These are phyloP conservation scores for Corythornis madagascariensis DNA, from an alignment of 2,113 vertebrate species.

Conservation along the genomic window DNA sequence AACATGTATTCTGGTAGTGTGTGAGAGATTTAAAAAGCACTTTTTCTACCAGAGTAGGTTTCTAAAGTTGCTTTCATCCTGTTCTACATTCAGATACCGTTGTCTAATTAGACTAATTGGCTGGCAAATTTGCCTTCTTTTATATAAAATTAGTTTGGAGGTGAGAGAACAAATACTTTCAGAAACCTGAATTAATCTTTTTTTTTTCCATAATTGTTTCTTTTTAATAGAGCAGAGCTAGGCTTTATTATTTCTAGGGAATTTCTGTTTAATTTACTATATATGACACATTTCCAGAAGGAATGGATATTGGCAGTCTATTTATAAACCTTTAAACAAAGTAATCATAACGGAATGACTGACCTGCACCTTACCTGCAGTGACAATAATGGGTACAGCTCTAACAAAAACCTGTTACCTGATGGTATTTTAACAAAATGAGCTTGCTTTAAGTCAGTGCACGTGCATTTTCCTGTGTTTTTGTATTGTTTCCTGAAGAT, in stretches of 20 bases:
- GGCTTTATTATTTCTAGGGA: slow-evolving; percentile 25
- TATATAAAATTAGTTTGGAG: slow-evolving; percentile 24
- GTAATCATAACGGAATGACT: not conserved
- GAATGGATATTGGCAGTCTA: not conserved
- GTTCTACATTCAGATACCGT: slow-evolving; percentile 3
- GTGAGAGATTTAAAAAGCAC: slow-evolving; percentile 26
- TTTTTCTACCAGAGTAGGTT: slow-evolving; percentile 14
- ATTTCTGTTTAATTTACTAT: not conserved
- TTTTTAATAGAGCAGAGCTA: not conserved
- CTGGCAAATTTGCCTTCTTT: slow-evolving; percentile 25
- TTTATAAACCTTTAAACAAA: slow-evolving; percentile 24
- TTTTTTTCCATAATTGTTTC: slow-evolving; percentile 8
- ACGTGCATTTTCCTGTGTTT: slow-evolving; percentile 29
- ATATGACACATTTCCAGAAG: not conserved
- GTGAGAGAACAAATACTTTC: not conserved
- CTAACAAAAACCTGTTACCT: not conserved
- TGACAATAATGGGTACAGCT: not conserved
- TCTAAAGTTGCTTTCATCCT: slow-evolving; percentile 36
- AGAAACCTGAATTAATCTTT: not conserved
- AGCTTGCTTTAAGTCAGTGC: slow-evolving; percentile 6
- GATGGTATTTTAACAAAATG: not conserved
- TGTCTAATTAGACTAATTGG: slow-evolving; percentile 47
- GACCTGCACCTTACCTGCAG: not conserved
- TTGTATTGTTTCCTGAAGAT: slow-evolving; percentile 24
- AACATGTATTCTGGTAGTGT: slow-evolving; percentile 8